phyloP scores from a whole-genome alignment of 2,113 vertebrate genomes.

The Galbula dea region DNA sequence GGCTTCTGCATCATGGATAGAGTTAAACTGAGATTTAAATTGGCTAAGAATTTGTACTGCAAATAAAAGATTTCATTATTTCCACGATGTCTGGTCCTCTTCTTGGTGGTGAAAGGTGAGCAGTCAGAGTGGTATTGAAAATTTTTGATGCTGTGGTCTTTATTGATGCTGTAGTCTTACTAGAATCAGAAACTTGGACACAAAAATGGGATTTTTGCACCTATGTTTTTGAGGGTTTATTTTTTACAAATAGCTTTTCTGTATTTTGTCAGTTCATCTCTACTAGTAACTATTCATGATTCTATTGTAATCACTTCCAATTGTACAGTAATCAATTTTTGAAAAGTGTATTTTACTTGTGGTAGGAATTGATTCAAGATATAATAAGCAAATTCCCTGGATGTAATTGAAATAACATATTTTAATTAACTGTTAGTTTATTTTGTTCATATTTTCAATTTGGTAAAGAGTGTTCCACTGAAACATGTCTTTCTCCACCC shows the following conservation, averaged over 20 bases:
- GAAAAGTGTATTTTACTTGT: neutral
- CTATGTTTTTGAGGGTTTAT: fast-evolving
- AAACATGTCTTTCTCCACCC: neutral
- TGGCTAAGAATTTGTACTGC: neutral
- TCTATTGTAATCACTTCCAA: neutral
- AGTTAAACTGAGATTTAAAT: neutral
- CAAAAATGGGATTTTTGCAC: neutral
- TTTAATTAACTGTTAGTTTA: neutral
- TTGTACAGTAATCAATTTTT: neutral
- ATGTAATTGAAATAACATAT: neutral
- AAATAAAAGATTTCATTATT: neutral
- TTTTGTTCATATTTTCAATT: neutral
- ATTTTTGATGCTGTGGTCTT: neutral
- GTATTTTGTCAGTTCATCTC: neutral
- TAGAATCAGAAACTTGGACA: neutral
- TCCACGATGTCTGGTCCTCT: neutral
- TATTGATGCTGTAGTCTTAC: neutral
- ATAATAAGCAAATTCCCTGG: neutral
- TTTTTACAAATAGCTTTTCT: neutral
- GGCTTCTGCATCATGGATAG: neutral
- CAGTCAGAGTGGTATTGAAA: neutral
- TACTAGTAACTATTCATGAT: neutral
- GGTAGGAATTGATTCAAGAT: neutral
- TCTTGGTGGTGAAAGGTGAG: neutral
- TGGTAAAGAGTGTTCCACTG: neutral